Evolutionary conservation across 1,140 invertebrate genomes (phyloP), one percentile per base, ranked within the genome.

Genomic region (Physella acuta): DNA sequence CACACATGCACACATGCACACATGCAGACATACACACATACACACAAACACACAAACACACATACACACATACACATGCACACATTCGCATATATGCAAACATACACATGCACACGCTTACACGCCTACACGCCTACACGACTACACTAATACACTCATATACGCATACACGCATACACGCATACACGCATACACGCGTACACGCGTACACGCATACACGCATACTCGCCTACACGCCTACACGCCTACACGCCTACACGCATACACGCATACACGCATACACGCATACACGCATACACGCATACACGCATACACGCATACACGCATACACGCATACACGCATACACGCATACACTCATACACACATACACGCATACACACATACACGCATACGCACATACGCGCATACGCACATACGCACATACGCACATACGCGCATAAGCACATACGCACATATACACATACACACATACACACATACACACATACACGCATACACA

Each of bases 381-480:
- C 52, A 67, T 58, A 67, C 52, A 67, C 58, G 37, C 52, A 70
- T 64, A 70, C 60, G 64, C 64, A 70, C 60, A 70, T 52, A 70
- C 60, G 53, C 64, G 64, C 68, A 70, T 64, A 70, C 60, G 64
- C 64, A 70, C 59, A 70, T 64, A 70, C 59, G 64, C 64, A 70
- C 68, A 70, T 70, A 70, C 59, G 64, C 64, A 70, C 58, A 70
- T 64, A 70, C 58, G 64, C n/a, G n/a, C n/a, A n/a, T n/a, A n/a
- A n/a, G n/a, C n/a, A n/a, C n/a, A n/a, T n/a, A n/a, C n/a, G n/a
- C 64, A 70, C 59, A 70, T 70, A 70, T 39, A 70, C 64, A 70
- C 68, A 70, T 70, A 70, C 58, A 70, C 52, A 70, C 58, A 70
- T 70, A 70, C 59, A 70, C 64, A 70, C 68, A 70, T 62, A 64